phyloP scores from a whole-genome alignment of 2,888 invertebrate genomes.

The Orchesella flavescens region DNA sequence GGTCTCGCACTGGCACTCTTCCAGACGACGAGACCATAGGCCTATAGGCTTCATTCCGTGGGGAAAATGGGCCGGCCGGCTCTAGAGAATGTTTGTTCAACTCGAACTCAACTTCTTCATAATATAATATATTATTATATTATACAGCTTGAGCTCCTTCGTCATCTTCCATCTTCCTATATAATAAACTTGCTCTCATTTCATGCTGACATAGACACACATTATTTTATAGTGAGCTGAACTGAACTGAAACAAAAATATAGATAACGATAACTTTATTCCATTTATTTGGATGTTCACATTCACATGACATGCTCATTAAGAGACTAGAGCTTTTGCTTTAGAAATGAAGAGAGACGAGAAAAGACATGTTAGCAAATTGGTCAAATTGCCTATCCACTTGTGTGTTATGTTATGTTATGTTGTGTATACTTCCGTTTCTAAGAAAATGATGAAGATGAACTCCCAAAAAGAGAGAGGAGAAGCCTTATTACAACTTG shows the following conservation, averaged over 20 bases:
- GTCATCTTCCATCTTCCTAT: neutral
- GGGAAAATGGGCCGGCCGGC: constrained; percentile 39
- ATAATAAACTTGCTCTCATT: constrained; percentile 31
- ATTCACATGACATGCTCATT: constrained; percentile 52
- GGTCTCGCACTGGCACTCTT: neutral
- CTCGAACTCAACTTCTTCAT: constrained; percentile 7
- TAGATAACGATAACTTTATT: constrained; percentile 34
- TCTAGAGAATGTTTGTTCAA: neutral
- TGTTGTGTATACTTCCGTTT: neutral
- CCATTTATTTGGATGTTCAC: constrained; percentile 25
- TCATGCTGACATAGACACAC: constrained; percentile 48
- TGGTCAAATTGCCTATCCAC: constrained; percentile 39
- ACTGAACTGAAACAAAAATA: constrained; percentile 8
- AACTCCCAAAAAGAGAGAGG: no score
- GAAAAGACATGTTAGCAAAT: constrained; percentile 33
- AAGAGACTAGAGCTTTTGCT: constrained; percentile 7
- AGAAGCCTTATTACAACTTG: no score
- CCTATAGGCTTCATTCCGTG: constrained; percentile 32
- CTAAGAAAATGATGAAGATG: neutral
- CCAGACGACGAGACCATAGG: constrained; percentile 16
- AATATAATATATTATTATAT: constrained; percentile 5
- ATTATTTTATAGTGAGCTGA: neutral
- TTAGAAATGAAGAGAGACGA: neutral
- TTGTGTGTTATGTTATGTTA: neutral
- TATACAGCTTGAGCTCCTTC: neutral